phyloP scores from a whole-genome alignment of 2,113 vertebrate species.

The Rhinogobius similis region DNA sequence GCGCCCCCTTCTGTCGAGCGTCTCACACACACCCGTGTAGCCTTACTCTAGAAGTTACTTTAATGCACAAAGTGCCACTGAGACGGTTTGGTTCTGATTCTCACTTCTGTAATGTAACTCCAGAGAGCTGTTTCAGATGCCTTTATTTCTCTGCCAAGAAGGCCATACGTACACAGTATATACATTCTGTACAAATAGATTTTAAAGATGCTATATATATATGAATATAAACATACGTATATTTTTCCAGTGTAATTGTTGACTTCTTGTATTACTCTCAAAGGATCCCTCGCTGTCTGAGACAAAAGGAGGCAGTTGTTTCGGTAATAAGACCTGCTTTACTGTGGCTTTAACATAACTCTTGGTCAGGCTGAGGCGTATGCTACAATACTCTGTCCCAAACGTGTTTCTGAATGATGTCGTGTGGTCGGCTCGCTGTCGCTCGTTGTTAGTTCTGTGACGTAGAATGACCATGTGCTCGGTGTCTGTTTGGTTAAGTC shows the following conservation, averaged over 20 bases:
- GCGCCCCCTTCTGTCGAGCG: constrained; percentile 66
- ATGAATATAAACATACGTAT: constrained; percentile 84
- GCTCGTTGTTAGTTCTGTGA: constrained; percentile 40
- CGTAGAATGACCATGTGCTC: neutral
- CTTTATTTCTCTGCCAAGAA: constrained; percentile 81
- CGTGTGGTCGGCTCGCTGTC: constrained; percentile 57
- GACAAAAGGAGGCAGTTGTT: constrained; percentile 46
- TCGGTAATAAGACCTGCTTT: constrained; percentile 68
- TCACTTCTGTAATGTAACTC: constrained; percentile 75
- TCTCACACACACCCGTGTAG: constrained; percentile 80
- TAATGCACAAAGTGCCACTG: constrained; percentile 84
- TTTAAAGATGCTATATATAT: constrained; percentile 82
- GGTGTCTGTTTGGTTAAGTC: neutral
- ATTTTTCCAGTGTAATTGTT: constrained; percentile 85
- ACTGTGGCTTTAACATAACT: constrained; percentile 77
- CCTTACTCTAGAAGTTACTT: constrained; percentile 82
- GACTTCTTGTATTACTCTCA: constrained; percentile 75
- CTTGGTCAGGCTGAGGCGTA: constrained; percentile 34
- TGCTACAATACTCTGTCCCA: too few species aligned
- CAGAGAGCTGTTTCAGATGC: constrained; percentile 72
- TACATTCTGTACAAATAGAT: constrained; percentile 82
- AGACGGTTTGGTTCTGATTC: constrained; percentile 73
- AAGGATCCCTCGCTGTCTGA: constrained; percentile 66
- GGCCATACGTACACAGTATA: constrained; percentile 80
- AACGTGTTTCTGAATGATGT: neutral